Conservation (phyloP, 2,888 invertebrate species). For the Frankliniella fusca region DNA sequence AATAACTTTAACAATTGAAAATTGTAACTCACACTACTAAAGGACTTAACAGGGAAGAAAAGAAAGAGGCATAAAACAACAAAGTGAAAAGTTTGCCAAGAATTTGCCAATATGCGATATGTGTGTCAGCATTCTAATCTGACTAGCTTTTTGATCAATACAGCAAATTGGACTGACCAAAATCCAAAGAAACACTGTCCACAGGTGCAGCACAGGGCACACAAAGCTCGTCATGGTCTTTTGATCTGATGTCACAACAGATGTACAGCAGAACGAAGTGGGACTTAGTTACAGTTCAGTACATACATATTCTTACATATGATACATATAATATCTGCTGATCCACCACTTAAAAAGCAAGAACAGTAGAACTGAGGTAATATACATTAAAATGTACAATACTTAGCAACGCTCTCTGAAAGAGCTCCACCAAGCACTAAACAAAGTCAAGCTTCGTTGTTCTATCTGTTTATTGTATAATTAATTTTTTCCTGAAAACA, state of each 20-base stretch:
- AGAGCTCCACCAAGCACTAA: not conserved
- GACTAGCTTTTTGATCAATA: constrained; percentile 3
- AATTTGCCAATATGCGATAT: not conserved
- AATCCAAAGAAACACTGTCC: constrained; percentile 1
- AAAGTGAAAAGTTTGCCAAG: not conserved
- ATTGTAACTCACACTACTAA: no score
- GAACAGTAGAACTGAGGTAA: not conserved
- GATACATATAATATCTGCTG: constrained; percentile 13
- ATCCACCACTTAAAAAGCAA: not conserved
- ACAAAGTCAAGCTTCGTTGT: constrained; percentile 5
- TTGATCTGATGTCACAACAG: constrained; percentile 12
- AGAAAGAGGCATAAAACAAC: not conserved
- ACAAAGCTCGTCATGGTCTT: constrained; percentile 1
- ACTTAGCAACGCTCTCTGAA: not conserved
- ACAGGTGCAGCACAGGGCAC: constrained; percentile 13
- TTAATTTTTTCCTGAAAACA: not conserved
- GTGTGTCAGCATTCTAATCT: constrained; percentile 13
- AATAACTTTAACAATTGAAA: no score
- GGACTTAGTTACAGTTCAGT: constrained; percentile 6
- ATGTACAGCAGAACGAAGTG: constrained; percentile 20
- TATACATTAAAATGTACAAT: constrained; percentile 14
- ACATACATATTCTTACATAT: constrained; percentile 15
- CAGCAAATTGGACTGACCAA: not conserved
- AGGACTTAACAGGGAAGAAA: not conserved
- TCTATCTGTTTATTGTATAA: not conserved